Evolutionary conservation across 2,888 invertebrate genomes (phyloP).

Genomic region (Mimachlamys varia): DNA sequence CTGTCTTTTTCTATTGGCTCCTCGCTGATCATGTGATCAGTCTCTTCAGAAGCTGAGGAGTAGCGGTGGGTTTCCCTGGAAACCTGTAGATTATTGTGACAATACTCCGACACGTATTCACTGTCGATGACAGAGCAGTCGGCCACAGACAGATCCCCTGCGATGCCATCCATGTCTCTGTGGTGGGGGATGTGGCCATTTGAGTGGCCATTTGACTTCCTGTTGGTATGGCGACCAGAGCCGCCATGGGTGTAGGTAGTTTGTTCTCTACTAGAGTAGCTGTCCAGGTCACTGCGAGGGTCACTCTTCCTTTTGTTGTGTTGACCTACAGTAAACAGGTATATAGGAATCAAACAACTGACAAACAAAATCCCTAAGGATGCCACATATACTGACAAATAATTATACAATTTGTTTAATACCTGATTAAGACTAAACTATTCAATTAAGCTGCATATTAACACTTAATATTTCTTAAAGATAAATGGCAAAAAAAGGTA

Average conservation of each 20-base stretch:
- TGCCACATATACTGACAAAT: not conserved
- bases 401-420: too few relatives aligned
- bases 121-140: slow-evolving; percentile 79
- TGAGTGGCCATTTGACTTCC: slow-evolving; percentile 58
- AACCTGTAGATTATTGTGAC: slow-evolving; percentile 65
- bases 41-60: slow-evolving; percentile 68
- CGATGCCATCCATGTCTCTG: slow-evolving; percentile 61
- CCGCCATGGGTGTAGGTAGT: slow-evolving; percentile 59
- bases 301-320: slow-evolving; percentile 54
- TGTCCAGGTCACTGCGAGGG: slow-evolving; percentile 63
- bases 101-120: slow-evolving; percentile 76
- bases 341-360: not conserved
- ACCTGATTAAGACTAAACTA: too few relatives aligned
- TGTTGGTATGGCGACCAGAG: slow-evolving; percentile 56
- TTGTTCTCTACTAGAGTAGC: slow-evolving; percentile 61
- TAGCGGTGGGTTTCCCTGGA: slow-evolving; percentile 66
- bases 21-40: slow-evolving; percentile 50
- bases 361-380: not conserved
- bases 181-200: slow-evolving; percentile 58
- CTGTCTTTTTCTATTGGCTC: slow-evolving; percentile 61
- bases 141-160: slow-evolving; percentile 73
- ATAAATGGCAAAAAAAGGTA: too few relatives aligned
- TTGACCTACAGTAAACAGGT: not conserved
- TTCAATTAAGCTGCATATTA: too few relatives aligned
- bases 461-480: too few relatives aligned